phyloP scores from a whole-genome alignment of 2,797 vertebrate genomes.

The Cyclopterus lumpus region DNA sequence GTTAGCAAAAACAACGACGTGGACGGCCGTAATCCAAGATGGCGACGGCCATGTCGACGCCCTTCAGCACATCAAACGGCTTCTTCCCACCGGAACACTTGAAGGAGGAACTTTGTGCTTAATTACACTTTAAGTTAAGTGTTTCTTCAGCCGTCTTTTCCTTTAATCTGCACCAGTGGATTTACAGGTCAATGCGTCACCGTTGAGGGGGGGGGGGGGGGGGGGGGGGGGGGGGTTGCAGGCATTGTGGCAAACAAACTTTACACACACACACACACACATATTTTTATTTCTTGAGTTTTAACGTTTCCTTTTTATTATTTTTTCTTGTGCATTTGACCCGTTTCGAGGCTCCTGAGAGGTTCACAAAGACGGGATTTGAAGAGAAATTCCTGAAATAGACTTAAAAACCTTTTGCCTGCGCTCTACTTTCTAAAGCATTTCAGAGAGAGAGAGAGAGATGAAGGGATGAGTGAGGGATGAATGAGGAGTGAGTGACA shows the following conservation, averaged over 20 bases:
- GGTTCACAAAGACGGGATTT: slow-evolving; percentile 1
- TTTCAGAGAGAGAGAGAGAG: not conserved
- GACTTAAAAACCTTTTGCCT: not conserved
- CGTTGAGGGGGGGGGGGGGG: slow-evolving; percentile 22
- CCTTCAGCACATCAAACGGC: too few relatives aligned
- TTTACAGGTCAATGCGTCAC: slow-evolving; percentile 44
- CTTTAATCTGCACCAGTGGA: slow-evolving; percentile 37
- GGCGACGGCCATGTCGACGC: too few relatives aligned
- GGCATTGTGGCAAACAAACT: not conserved
- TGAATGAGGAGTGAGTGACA: slow-evolving; percentile 20
- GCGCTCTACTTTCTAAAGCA: not conserved
- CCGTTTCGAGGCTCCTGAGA: slow-evolving; percentile 20
- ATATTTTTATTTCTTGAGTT: not conserved
- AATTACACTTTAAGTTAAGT: slow-evolving; percentile 41
- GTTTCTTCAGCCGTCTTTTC: slow-evolving; percentile 38
- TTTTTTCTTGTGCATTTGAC: not conserved
- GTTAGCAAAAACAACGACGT: too few relatives aligned
- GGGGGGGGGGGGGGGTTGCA: not conserved
- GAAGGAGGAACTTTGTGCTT: slow-evolving; percentile 39
- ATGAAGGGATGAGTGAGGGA: slow-evolving; percentile 4
- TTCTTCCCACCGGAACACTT: too few relatives aligned
- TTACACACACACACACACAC: not conserved
- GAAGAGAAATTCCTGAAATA: slow-evolving; percentile 13
- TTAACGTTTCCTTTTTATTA: not conserved
- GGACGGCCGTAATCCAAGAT: too few relatives aligned